Base-by-base conservation (phyloP, 2,113 vertebrate species). In the Marcusenius ussheri region DNA sequence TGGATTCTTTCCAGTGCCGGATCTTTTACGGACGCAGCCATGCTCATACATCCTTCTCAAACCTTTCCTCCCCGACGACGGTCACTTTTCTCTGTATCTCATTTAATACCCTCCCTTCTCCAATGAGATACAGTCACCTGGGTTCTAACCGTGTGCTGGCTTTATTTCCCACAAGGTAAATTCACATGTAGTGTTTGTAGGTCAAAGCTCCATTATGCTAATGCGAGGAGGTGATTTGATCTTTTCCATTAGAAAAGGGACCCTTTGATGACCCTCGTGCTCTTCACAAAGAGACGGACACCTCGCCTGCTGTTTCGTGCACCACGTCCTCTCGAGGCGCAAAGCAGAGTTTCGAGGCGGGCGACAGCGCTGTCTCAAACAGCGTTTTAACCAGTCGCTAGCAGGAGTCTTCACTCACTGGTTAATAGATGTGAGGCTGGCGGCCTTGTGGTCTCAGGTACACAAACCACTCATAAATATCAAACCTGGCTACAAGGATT, bases 91-190 rank as follows among this genome's bases (percentile, higher is more conserved):
- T 84, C 83, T n/a, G 24, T 84, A n/a, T n/a, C 17, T n/a, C 15
- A 84, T 84, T 84, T 21, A 84, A 21, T 13, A 46, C 83, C 39
- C 42, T 45, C 49, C 85, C 50, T 9, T 56, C 46, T 50, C 10
- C 47, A 49, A 84, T 87, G 87, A 58, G 21, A 58, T 27, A 15
- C 49, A 17, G 31, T 45, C 31, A 42, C 35, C 50, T 84, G 50
- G 13, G 10, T 46, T 45, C 31, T 58, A 46, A 42, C 91, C 91
- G 93, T 93, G 93, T 88, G 91, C 62, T 87, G 88, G n/a, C 90
- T 35, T 31, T 74, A 53, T 92, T 89, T 88, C 66, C 74, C 31
- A 15, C 21, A 58, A 49, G 24, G 45, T 83, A 50, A 90, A 87
- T 87, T 39, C 58, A 51, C 84, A 85, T 74, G 10, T 50, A 7